Evolutionary conservation across 2,113 vertebrate species (phyloP).

Genomic region (Athene noctua): DNA sequence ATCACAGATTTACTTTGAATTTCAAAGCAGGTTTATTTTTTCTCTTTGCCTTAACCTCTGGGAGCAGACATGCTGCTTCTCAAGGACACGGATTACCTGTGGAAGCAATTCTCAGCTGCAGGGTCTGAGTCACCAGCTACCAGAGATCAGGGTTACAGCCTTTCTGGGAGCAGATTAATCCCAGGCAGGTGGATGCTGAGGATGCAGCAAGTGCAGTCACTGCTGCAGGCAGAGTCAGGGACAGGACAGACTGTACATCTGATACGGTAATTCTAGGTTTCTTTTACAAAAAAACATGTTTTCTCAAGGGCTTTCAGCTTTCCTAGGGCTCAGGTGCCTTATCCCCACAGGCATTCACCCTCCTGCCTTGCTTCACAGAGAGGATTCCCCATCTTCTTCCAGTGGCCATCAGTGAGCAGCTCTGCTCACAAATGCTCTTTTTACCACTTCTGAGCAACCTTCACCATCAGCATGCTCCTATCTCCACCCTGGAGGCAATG

Average conservation of each 20-base stretch:
- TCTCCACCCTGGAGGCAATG: neutral
- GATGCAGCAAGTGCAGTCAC: neutral
- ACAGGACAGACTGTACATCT: accelerated
- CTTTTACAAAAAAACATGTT: neutral
- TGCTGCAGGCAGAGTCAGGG: neutral
- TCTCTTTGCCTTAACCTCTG: neutral
- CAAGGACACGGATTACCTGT: neutral
- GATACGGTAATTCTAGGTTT: accelerated
- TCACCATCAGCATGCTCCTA: neutral
- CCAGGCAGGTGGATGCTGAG: neutral
- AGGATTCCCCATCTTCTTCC: neutral
- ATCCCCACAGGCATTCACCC: neutral
- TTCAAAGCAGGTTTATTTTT: neutral
- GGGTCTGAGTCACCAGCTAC: neutral
- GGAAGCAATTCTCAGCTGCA: neutral
- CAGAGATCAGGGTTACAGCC: neutral
- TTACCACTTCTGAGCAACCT: neutral
- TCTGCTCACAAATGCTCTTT: neutral
- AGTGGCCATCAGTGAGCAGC: neutral
- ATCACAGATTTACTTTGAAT: accelerated
- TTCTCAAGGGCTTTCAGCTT: neutral
- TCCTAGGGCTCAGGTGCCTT: neutral
- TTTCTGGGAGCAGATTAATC: neutral
- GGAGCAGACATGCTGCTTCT: neutral
- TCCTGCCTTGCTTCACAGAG: neutral